A percentile compares a stretch with the other conserved stretches of the same genome.
Evolutionary conservation across 2,888 invertebrate species (phyloP).

Genomic region (Cerastis leucographa): DNA sequence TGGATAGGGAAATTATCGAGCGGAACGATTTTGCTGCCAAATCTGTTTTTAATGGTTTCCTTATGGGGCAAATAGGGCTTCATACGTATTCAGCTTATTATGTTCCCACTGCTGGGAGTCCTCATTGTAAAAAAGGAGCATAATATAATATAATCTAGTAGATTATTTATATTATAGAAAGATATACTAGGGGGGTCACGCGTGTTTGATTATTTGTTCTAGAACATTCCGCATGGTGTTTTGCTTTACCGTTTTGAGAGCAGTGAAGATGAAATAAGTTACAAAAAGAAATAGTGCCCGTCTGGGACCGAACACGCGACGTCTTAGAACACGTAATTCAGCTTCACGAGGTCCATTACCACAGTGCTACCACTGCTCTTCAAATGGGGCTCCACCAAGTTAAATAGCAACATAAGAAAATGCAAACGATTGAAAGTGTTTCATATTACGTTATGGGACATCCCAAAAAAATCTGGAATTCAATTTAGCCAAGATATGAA

Average conservation of each 20-base stretch:
- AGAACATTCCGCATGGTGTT: background rate
- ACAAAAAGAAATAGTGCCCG: background rate
- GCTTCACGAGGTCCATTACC: background rate
- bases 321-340: background rate
- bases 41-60: conserved; percentile 47
- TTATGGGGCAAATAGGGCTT: background rate
- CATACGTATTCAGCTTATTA: background rate
- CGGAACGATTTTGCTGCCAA: conserved; percentile 42
- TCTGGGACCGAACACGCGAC: background rate
- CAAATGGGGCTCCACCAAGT: conserved; percentile 1
- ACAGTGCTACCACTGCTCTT: background rate
- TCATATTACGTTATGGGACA: conserved; percentile 1
- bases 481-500: conserved; percentile 48
- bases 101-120: background rate
- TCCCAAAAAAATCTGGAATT: conserved; percentile 30
- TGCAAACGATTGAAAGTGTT: conserved; percentile 1
- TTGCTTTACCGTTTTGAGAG: background rate
- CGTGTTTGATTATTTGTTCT: background rate
- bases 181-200: background rate
- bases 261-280: background rate
- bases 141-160: background rate
- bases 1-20: conserved; percentile 32
- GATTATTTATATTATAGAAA: too few relatives aligned
- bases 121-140: background rate
- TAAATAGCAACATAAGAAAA: conserved; percentile 7